phyloP scores from a whole-genome alignment of 2,888 invertebrate species.

The Aleiodes alternator region DNA sequence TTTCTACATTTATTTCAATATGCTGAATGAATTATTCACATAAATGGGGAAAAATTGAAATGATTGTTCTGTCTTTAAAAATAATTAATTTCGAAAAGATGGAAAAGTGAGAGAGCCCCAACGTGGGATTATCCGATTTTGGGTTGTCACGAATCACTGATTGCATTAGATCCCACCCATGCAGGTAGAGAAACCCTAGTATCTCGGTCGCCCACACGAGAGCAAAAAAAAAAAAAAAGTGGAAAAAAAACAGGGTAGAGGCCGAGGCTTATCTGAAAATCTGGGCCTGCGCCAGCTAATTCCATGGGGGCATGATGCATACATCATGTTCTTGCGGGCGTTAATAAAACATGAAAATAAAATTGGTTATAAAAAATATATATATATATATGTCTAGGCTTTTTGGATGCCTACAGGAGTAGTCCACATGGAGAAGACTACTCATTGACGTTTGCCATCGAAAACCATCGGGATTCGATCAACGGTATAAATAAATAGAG shows the following conservation, averaged over 20 bases:
- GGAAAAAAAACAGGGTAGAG: neutral
- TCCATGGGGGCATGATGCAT: slow-evolving; percentile 38
- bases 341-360: slow-evolving; percentile 18
- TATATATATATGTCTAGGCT: too few relatives aligned
- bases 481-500: slow-evolving; percentile 39
- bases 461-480: slow-evolving; percentile 14
- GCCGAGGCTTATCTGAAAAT: slow-evolving; percentile 42
- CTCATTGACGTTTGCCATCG: slow-evolving; percentile 11
- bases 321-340: slow-evolving; percentile 33
- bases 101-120: slow-evolving; percentile 11
- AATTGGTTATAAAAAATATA: neutral
- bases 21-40: too few relatives aligned
- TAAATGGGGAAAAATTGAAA: too few relatives aligned
- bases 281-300: slow-evolving; percentile 44
- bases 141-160: slow-evolving; percentile 21
- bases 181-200: slow-evolving; percentile 14
- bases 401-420: slow-evolving; percentile 18
- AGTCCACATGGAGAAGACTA: slow-evolving; percentile 14
- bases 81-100: neutral
- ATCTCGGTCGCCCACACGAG: slow-evolving; percentile 21
- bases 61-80: too few relatives aligned
- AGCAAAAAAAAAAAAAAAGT: slow-evolving; percentile 34
- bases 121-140: neutral
- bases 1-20: too few relatives aligned
- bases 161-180: slow-evolving; percentile 27